Evolutionary conservation across 2,113 vertebrate genomes (phyloP), one percentile per base, ranked within the genome.

Genomic region (Eurypyga helias): DNA sequence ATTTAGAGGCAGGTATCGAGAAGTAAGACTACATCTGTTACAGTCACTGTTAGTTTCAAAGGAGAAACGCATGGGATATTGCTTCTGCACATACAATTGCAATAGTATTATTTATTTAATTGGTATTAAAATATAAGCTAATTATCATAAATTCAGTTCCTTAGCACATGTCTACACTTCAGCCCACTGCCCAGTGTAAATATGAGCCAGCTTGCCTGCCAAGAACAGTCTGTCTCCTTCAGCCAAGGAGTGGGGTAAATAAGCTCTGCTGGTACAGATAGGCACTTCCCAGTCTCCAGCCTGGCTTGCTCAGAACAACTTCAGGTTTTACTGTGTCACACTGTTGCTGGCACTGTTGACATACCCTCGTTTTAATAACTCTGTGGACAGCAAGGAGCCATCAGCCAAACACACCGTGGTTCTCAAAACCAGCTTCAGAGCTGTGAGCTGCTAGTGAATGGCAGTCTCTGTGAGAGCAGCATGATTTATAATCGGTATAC

Each of bases 371-470:
- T 87, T 89, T 58, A 95, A 76, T 28, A 79, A 67, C n/a, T 33
- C 78, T 65, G 64, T 0, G 1, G 80, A 92, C 88, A 95, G 83
- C 86, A 89, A 92, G 86, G 89, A 92, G 58, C 73, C 65, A 89
- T 54, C 86, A 82, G 71, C 25, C 89, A 91, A 97, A 89, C 92
- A 92, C 62, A 85, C 49, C 0, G 0, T 46, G 31, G 61, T 52
- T 92, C 92, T 95, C 77, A 91, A 95, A 90, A 84, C 7, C 80
- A 76, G 89, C 72, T 82, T 82, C 69, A 52, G 94, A 90, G 41
- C 72, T 72, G 60, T 17, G 51, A 93, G 57, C 64, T 64, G 79
- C 75, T 71, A 24, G 41, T 93, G 89, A 97, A 97, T 85, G 79
- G 90, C 25, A 3, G 65, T 10, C 91, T 95, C 89, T 95, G 92